phyloP scores from a whole-genome alignment of 2,797 vertebrate species.

The Anguilla obscura region DNA sequence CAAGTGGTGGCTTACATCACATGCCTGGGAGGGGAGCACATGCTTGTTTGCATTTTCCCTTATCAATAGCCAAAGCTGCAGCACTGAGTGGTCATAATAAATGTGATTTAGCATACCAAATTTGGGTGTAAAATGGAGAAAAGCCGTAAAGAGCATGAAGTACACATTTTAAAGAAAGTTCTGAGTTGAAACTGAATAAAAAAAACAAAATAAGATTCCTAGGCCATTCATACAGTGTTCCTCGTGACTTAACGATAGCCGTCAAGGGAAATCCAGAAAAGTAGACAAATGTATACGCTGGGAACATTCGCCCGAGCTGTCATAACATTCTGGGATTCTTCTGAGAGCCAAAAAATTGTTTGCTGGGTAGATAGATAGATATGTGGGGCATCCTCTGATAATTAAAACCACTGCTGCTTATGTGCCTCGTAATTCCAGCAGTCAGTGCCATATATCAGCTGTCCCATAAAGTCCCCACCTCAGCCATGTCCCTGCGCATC shows the following conservation, averaged over 20 bases:
- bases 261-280: neutral
- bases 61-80: neutral
- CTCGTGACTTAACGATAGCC: neutral
- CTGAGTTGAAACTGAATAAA: neutral
- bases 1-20: neutral
- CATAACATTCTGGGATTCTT: neutral
- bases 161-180: neutral
- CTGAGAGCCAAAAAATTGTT: neutral
- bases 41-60: neutral
- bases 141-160: neutral
- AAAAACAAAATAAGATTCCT: neutral
- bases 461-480: constrained; percentile 16
- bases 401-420: constrained; percentile 16
- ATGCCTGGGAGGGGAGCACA: neutral
- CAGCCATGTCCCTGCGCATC: neutral
- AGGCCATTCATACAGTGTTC: neutral
- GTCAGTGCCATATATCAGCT: neutral
- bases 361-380: neutral
- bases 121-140: neutral
- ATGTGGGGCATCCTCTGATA: constrained; percentile 13
- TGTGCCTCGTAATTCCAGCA: constrained; percentile 9
- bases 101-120: neutral
- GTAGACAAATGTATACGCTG: neutral
- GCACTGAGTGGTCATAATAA: neutral
- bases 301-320: neutral